phyloP scores from a whole-genome alignment of 2,797 vertebrate species.

The Anguilla marmorata region DNA sequence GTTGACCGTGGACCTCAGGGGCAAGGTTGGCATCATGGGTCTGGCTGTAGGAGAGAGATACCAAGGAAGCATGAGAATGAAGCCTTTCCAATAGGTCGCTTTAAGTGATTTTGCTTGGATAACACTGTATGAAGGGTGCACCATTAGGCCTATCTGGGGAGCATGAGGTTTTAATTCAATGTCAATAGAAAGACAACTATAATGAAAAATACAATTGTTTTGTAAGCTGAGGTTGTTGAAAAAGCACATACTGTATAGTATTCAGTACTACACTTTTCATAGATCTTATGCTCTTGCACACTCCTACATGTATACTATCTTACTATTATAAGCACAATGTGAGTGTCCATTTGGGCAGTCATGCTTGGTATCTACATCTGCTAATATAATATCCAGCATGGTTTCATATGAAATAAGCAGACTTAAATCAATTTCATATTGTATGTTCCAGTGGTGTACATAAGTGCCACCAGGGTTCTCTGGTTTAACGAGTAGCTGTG shows the following conservation, averaged over 20 bases:
- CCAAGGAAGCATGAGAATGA: neutral
- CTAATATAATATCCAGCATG: neutral
- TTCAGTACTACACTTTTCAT: neutral
- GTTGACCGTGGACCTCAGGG: conserved; percentile 86
- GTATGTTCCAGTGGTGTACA: neutral
- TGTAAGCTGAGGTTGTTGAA: neutral
- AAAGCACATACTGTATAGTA: neutral
- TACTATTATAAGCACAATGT: neutral
- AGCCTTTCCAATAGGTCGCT: neutral
- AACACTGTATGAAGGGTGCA: neutral
- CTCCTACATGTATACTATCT: neutral
- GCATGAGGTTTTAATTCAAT: neutral
- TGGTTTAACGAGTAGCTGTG: neutral
- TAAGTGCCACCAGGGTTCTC: neutral
- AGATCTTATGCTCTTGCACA: neutral
- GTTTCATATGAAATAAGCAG: neutral
- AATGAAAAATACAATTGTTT: neutral
- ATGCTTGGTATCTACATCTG: neutral
- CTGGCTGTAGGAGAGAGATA: conserved; percentile 76
- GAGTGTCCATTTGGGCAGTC: neutral
- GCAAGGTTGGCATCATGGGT: conserved; percentile 89
- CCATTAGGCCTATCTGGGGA: neutral
- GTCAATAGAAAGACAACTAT: neutral
- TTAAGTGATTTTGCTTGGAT: neutral
- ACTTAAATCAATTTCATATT: neutral